Conservation (phyloP, 53 echinoderm and acorn worm genomes). For the Zoroaster sp. region DNA sequence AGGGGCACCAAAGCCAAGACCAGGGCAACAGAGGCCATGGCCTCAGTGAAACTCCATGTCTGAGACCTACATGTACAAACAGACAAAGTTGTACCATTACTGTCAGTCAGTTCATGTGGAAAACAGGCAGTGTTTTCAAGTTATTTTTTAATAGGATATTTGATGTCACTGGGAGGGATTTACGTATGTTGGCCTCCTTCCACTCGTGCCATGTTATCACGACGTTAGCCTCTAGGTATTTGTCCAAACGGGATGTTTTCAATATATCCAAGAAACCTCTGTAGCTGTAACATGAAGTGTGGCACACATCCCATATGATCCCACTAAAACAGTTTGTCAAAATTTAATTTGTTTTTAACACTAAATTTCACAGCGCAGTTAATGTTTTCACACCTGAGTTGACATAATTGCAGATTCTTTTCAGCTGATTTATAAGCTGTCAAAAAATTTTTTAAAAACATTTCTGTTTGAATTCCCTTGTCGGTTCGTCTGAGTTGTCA, state of each 20-base stretch:
- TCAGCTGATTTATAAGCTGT: not conserved
- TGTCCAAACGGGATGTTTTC: not conserved
- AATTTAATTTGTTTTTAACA: conserved; percentile 8
- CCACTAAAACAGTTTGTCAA: not conserved
- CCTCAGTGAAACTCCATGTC: too few species aligned
- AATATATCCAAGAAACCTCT: not conserved
- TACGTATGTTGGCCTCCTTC: not conserved
- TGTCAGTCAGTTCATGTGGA: too few species aligned
- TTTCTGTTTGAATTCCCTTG: not conserved
- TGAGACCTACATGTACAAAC: too few species aligned
- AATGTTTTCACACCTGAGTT: not conserved
- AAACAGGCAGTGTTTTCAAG: too few species aligned
- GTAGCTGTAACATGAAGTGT: not conserved
- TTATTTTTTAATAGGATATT: too few species aligned
- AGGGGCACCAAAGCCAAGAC: too few species aligned
- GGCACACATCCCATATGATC: not conserved
- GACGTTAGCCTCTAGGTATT: not conserved
- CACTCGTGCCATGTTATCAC: not conserved
- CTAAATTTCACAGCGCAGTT: not conserved
- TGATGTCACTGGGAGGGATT: too few species aligned
- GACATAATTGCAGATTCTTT: not conserved
- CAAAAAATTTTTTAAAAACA: not conserved
- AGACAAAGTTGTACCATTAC: too few species aligned
- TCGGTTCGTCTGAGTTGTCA: not conserved
- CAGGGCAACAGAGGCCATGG: too few species aligned